phyloP scores from a whole-genome alignment of 2,797 vertebrate species.

The Myiothlypis coronata region DNA sequence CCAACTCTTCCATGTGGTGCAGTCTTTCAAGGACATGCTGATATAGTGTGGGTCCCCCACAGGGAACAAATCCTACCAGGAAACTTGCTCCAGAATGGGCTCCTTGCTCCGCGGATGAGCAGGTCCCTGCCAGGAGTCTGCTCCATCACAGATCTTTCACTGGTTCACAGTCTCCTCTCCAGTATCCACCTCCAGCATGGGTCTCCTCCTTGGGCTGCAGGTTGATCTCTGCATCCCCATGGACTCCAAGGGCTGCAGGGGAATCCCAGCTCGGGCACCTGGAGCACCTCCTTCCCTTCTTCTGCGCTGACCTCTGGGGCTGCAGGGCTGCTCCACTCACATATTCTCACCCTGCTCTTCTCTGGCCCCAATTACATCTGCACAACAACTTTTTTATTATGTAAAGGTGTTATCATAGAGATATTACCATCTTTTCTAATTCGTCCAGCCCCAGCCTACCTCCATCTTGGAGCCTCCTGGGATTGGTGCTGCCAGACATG shows the following conservation, averaged over 20 bases:
- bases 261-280: rapidly evolving
- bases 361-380: not conserved
- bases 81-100: not conserved
- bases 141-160: rapidly evolving
- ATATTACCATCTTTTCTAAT: not conserved
- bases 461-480: not conserved
- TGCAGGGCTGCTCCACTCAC: not conserved
- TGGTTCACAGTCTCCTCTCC: not conserved
- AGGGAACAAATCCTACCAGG: not conserved
- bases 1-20: not conserved
- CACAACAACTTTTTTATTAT: not conserved
- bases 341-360: too few relatives aligned
- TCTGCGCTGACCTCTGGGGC: not conserved
- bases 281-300: not conserved
- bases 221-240: rapidly evolving
- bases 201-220: not conserved
- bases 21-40: not conserved
- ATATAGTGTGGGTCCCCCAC: rapidly evolving
- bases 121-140: not conserved
- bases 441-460: rapidly evolving
- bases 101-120: not conserved
- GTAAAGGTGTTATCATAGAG: not conserved
- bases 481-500: not conserved
- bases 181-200: not conserved
- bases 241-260: too few relatives aligned